A percentile compares a stretch with the other conserved stretches of the same genome.
Conservation (phyloP, 2,797 vertebrate species). For the Luscinia megarhynchos region DNA sequence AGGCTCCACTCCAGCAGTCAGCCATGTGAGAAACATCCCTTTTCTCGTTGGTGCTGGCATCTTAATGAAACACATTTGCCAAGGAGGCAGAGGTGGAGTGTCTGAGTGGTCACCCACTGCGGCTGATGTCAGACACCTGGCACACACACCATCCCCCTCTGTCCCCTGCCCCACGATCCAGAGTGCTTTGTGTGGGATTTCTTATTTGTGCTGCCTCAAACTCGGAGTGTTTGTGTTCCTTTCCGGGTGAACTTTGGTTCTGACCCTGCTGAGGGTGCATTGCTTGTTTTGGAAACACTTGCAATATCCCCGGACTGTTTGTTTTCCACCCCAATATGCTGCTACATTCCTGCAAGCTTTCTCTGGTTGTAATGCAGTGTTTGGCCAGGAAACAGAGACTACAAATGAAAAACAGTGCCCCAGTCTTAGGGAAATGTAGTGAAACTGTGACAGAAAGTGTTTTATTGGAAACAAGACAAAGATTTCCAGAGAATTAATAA, state of each 20-base stretch:
- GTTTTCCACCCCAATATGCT: constrained; percentile 36
- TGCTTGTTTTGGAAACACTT: constrained; percentile 63
- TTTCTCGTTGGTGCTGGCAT: background rate
- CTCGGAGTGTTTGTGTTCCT: background rate
- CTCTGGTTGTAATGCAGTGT: constrained; percentile 24
- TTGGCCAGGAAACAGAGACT: constrained; percentile 45
- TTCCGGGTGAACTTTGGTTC: background rate
- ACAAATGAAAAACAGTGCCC: constrained; percentile 37
- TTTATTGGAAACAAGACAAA: constrained; percentile 52
- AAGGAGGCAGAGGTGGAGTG: background rate
- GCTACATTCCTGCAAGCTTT: constrained; percentile 30
- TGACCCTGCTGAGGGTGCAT: constrained; percentile 1
- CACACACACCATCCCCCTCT: background rate
- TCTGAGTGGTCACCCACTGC: fast-evolving
- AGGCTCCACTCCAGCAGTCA: background rate
- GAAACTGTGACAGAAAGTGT: constrained; percentile 28
- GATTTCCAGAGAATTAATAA: constrained; percentile 53
- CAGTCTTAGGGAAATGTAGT: background rate
- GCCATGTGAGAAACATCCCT: background rate
- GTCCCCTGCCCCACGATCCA: background rate
- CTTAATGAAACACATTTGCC: background rate
- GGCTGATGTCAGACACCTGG: background rate
- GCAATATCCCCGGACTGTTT: constrained; percentile 20
- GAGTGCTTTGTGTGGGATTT: background rate
- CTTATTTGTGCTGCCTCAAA: background rate